Evolutionary conservation across 1,140 invertebrate species (phyloP), one percentile per base, ranked within the genome.

Genomic region (Platyscapa corneri): DNA sequence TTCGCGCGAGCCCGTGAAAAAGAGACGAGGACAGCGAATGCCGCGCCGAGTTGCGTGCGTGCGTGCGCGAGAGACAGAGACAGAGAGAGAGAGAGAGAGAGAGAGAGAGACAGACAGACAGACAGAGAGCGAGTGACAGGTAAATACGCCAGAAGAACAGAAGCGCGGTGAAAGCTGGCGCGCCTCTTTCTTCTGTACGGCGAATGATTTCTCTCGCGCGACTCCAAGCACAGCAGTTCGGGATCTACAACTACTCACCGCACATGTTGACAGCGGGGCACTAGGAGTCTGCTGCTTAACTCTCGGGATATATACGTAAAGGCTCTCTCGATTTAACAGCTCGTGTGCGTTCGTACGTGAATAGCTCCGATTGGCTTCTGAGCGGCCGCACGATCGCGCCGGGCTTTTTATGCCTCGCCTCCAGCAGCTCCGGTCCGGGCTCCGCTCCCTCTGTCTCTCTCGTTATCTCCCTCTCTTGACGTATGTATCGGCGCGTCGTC

Each of bases 321-420:
- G 12, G 49, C 56, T 6, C 23, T 60, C 56, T 23, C 20, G n/a
- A n/a, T n/a, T n/a, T n/a, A 6, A 18, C 56, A 12, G 23, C 34
- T 46, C n/a, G 39, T 27, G 34, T 30, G 78, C 42, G 72, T 83
- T 32, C 49, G 32, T 64, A 8, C 5, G 80, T 30, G 23, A 72
- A n/a, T 67, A 49, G 46, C 67, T 49, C 14, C 72, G 34, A 18
- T 75, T 20, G 74, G 34, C 60, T 56, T 84, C 64, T 84, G 83
- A 84, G 83, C 83, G 46, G 20, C 14, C 46, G 46, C 65, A 39
- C 76, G 34, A 20, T 39, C 56, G 1, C 64, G 42, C 75, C 83
- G 83, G 83, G 64, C 83, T 80, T 85, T 85, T 85, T 85, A 85
- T 85, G 77, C 67, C 65, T n/a, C 56, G 10, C 46, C 78, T 80